Base-by-base conservation (phyloP, 2,113 vertebrate genomes). In the Talpa occidentalis region DNA sequence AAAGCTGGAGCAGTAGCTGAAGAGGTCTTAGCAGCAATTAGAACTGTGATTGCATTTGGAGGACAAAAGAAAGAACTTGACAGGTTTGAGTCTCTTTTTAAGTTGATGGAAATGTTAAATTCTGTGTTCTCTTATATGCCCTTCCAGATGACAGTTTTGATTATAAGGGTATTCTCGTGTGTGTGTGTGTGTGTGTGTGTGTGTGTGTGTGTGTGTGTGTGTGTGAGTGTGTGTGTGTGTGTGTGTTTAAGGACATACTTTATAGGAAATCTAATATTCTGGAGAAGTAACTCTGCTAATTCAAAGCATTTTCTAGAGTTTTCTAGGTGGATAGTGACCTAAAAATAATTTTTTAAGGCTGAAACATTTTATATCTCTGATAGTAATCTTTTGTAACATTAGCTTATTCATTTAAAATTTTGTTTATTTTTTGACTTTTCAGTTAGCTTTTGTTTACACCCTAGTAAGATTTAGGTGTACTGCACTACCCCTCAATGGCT, bases 1-100 rank as follows among this genome's bases (percentile, higher is more conserved):
- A 99, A 99, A 98, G 99, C 99, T 60, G 99, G 99, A 93, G 99
- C 99, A 22, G 99, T 99, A 77, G 99, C 99, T 40, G 99, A 99
- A 92, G 99, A 99, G 95, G 99, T 99, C 72, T 98, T 99, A 17
- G 98, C 98, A n/a, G 95, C 99, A 32, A 49, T 99, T 92, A 98
- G 99, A 97, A 99, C 99, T 22, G 99, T 99, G 73, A 99, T 99
- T 91, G 99, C 99, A 66, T 99, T 99, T 97, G 99, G 99, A 91
- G 99, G 99, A 92, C 99, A 99, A 95, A 98, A 98, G 44, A 99
- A 98, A 97, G 99, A 99, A 98, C 98, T 99, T 52, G 80, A 98
- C 93, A 99, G 99, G 99, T 99, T 96, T 96, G 98, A 97, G 59
- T 49, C 64, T 90, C 30, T 95, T 90, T 95, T 91, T 70, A 77